Percentiles rank a stretch among this genome's conserved stretches.
Conservation (phyloP, 2,113 vertebrate species). For the Ranitomeya imitator region DNA sequence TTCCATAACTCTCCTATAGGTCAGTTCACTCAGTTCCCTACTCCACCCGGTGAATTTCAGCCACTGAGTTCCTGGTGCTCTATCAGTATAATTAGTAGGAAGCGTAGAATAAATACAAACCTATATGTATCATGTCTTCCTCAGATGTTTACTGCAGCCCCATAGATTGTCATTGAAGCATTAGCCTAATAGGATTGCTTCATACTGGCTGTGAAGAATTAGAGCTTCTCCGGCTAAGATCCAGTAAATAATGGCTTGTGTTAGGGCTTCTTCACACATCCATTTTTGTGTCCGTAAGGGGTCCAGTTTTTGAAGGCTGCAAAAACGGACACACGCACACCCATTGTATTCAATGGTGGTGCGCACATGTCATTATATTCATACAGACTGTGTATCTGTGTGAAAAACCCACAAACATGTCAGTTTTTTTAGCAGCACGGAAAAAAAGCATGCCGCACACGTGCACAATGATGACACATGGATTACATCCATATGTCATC, state of each 20-base stretch:
- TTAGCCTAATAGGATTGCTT: neutral
- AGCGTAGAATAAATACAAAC: conserved; percentile 9
- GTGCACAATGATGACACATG: no score
- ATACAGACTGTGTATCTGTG: no score
- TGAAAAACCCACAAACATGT: no score
- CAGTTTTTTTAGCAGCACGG: no score
- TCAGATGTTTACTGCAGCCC: neutral
- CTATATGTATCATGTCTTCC: neutral
- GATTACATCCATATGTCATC: no score
- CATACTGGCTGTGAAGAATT: neutral
- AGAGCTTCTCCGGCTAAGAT: neutral
- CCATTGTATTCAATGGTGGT: no score
- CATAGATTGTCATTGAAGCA: neutral
- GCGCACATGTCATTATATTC: no score
- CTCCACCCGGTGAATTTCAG: conserved; percentile 29
- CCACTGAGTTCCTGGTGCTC: neutral
- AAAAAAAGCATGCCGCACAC: no score
- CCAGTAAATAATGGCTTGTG: neutral
- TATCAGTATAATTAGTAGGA: conserved; percentile 16
- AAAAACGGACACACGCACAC: no score
- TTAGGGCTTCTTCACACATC: neutral
- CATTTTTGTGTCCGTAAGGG: no score
- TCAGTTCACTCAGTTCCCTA: conserved; percentile 29
- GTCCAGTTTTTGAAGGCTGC: no score
- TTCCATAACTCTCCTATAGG: conserved; percentile 21